Evolutionary conservation across 30 jellyfish, hydroid and myxozoan genomes (phyloP).

Genomic region (Hydractinia echinata): DNA sequence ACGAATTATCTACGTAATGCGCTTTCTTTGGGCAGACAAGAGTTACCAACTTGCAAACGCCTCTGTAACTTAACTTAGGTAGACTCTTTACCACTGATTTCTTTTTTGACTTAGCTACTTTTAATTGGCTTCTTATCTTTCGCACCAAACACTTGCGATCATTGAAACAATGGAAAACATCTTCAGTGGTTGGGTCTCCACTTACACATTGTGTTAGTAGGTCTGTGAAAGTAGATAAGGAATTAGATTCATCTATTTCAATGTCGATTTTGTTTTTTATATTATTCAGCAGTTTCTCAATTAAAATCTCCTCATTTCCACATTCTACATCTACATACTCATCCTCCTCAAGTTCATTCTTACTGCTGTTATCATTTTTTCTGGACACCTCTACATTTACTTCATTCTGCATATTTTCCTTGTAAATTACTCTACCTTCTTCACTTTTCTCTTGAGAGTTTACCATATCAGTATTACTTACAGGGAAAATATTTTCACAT

Average conservation of each 20-base stretch:
- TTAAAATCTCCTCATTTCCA: neutral
- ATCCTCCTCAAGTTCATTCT: neutral
- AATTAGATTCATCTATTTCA: no score
- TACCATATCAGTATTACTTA: neutral
- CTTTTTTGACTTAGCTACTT: neutral
- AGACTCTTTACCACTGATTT: neutral
- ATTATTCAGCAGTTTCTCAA: neutral
- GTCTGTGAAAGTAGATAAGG: neutral
- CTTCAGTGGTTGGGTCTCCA: neutral
- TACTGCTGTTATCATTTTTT: neutral
- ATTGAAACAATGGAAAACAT: constrained; percentile 7
- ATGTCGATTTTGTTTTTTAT: neutral
- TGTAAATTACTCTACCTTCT: neutral
- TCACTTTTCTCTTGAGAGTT: neutral
- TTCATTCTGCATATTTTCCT: neutral
- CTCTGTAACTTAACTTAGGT: neutral
- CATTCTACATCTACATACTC: constrained; percentile 3
- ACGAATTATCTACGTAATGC: neutral
- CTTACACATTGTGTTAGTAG: neutral
- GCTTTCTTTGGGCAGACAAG: neutral
- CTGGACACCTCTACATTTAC: neutral
- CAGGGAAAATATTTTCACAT: neutral
- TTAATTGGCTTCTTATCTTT: neutral
- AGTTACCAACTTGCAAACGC: constrained; percentile 25
- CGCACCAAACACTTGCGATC: neutral